A percentile compares a stretch with the other conserved stretches of the same genome.
phyloP scores from a whole-genome alignment of 2,797 vertebrate genomes.

The Neosalanx taihuensis region DNA sequence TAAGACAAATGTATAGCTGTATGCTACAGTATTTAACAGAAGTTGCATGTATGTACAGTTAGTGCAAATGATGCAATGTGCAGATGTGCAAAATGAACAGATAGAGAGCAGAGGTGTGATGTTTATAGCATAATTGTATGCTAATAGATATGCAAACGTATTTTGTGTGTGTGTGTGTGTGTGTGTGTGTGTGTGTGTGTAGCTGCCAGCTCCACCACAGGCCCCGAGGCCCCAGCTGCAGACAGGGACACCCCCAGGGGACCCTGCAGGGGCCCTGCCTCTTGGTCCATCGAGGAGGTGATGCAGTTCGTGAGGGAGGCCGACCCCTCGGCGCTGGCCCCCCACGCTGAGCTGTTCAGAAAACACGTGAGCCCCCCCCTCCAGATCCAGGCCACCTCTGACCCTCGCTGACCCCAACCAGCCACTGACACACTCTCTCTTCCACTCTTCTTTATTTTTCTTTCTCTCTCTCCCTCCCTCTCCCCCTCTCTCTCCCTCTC shows the following conservation, averaged over 20 bases:
- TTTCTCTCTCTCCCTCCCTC: too few relatives aligned
- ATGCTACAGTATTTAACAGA: too few relatives aligned
- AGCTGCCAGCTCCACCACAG: slow-evolving; percentile 91
- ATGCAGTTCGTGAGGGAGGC: slow-evolving; percentile 91
- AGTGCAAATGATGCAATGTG: too few relatives aligned
- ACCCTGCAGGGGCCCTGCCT: slow-evolving; percentile 76
- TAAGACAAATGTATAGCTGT: too few relatives aligned
- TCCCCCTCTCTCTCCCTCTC: too few relatives aligned
- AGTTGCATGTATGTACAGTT: too few relatives aligned
- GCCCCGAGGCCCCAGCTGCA: slow-evolving; percentile 73
- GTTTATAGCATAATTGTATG: too few relatives aligned
- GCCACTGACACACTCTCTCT: not conserved
- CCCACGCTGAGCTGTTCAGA: slow-evolving; percentile 90
- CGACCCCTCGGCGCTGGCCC: slow-evolving; percentile 85
- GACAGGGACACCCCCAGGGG: slow-evolving; percentile 74
- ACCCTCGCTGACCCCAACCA: too few relatives aligned
- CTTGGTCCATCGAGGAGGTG: slow-evolving; percentile 95
- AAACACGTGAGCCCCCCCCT: slow-evolving; percentile 81
- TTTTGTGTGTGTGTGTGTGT: slow-evolving; percentile 27
- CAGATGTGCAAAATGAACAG: too few relatives aligned
- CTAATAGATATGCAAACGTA: not conserved
- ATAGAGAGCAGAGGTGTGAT: too few relatives aligned
- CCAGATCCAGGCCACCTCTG: too few relatives aligned
- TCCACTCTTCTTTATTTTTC: not conserved
- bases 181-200: slow-evolving; percentile 29